Evolutionary conservation across 1,140 invertebrate species (phyloP).

Genomic region (Pseudomyrmex flavicornis): DNA sequence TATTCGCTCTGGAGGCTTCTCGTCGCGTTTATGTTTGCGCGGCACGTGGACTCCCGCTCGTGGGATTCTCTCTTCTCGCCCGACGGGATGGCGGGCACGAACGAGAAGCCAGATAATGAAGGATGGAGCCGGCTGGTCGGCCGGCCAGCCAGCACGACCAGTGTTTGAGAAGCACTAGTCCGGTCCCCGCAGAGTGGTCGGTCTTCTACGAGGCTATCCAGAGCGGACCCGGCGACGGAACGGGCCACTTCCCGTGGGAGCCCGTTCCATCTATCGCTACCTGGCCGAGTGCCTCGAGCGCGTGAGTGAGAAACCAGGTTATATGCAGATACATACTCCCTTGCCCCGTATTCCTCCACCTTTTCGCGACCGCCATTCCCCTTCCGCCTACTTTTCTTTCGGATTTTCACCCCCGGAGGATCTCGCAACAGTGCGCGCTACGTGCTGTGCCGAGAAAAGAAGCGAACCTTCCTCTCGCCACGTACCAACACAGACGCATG

Average conservation of each 20-base stretch:
- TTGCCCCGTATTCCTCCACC: slow-evolving; percentile 23
- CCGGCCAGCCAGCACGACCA: slow-evolving; percentile 50
- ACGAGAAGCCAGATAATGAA: slow-evolving; percentile 75
- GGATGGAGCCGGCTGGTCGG: slow-evolving; percentile 67
- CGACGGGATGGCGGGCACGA: slow-evolving; percentile 59
- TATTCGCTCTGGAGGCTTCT: slow-evolving; percentile 58
- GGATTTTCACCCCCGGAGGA: slow-evolving; percentile 45
- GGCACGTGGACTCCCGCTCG: slow-evolving; percentile 68
- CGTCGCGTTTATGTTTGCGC: slow-evolving; percentile 69
- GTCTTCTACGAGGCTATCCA: slow-evolving; percentile 72
- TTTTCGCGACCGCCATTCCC: slow-evolving; percentile 29
- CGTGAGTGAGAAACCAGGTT: slow-evolving; percentile 78
- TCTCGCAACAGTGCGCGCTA: slow-evolving; percentile 45
- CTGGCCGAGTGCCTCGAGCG: slow-evolving; percentile 49
- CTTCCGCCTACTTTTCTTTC: slow-evolving; percentile 39
- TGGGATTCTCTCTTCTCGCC: slow-evolving; percentile 57
- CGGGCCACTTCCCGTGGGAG: slow-evolving; percentile 73
- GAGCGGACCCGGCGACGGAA: slow-evolving; percentile 37
- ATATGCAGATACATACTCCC: slow-evolving; percentile 74
- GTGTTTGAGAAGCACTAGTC: slow-evolving; percentile 80
- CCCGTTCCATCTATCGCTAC: slow-evolving; percentile 55
- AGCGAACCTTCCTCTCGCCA: slow-evolving; percentile 1
- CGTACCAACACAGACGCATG: background rate
- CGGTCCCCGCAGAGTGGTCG: slow-evolving; percentile 75
- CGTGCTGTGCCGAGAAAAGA: background rate